phyloP scores from a whole-genome alignment of 2,797 vertebrate species.

The Artibeus jamaicensis region DNA sequence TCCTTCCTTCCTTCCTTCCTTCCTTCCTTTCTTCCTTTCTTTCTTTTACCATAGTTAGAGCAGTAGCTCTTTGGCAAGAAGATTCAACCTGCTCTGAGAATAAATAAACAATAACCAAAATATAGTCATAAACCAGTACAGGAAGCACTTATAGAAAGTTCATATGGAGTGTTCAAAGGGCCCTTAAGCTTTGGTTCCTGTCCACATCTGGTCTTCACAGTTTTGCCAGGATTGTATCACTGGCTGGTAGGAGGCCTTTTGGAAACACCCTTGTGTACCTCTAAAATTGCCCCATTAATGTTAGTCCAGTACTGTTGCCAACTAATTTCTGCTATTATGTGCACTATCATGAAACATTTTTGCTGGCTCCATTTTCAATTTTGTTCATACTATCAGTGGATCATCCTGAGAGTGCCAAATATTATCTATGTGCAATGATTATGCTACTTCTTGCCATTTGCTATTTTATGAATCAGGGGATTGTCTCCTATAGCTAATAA shows the following conservation, averaged over 20 bases:
- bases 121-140: neutral
- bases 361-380: neutral
- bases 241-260: neutral
- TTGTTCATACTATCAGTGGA: neutral
- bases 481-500: slow-evolving; percentile 12
- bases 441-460: neutral
- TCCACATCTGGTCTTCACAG: neutral
- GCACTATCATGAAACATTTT: slow-evolving; percentile 1
- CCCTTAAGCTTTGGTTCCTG: neutral
- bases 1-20: too few relatives aligned
- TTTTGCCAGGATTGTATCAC: neutral
- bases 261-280: neutral
- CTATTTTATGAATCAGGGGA: neutral
- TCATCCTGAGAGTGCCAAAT: neutral
- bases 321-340: slow-evolving; percentile 9
- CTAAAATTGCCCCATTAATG: neutral
- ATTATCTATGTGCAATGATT: neutral
- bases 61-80: neutral
- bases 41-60: neutral
- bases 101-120: neutral
- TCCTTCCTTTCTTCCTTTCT: too few relatives aligned
- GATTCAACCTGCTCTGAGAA: neutral
- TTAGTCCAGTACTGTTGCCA: neutral
- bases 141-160: neutral
- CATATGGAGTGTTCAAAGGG: neutral